Conservation (phyloP, 1,140 invertebrate species). For the Orchesella cincta region DNA sequence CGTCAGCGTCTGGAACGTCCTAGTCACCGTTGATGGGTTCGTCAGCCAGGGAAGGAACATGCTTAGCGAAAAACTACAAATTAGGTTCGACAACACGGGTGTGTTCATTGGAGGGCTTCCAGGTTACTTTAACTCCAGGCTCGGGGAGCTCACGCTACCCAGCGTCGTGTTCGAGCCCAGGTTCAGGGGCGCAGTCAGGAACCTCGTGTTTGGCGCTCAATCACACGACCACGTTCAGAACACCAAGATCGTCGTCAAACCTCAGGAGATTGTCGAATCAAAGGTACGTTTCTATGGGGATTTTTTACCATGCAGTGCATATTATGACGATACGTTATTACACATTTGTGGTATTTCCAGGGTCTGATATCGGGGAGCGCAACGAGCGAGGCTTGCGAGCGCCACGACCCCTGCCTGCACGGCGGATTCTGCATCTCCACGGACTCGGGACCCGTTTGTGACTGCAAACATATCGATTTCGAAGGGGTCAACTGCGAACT, state of each 20-base stretch:
- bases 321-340: no score
- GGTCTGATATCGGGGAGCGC: constrained; percentile 3
- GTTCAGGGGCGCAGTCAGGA: constrained; percentile 73
- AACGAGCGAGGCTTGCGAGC: constrained; percentile 62
- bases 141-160: constrained; percentile 72
- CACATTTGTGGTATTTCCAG: no score
- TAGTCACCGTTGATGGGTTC: constrained; percentile 73
- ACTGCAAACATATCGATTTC: constrained; percentile 86
- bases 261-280: constrained; percentile 65
- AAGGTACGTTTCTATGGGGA: constrained; percentile 63
- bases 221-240: no score
- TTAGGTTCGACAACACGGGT: constrained; percentile 40
- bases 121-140: constrained; percentile 79
- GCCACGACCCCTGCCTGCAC: constrained; percentile 85
- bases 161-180: constrained; percentile 85
- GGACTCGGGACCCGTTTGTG: constrained; percentile 87
- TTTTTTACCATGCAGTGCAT: no score
- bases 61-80: constrained; percentile 50
- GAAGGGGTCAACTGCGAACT: constrained; percentile 90
- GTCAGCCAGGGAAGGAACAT: constrained; percentile 60
- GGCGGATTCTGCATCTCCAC: constrained; percentile 92
- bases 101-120: constrained; percentile 91
- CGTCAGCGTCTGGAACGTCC: constrained; percentile 68
- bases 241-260: constrained; percentile 34
- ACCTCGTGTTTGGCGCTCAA: constrained; percentile 65